Base-by-base conservation (phyloP, 1,140 invertebrate genomes). In the Adelges cooleyi region DNA sequence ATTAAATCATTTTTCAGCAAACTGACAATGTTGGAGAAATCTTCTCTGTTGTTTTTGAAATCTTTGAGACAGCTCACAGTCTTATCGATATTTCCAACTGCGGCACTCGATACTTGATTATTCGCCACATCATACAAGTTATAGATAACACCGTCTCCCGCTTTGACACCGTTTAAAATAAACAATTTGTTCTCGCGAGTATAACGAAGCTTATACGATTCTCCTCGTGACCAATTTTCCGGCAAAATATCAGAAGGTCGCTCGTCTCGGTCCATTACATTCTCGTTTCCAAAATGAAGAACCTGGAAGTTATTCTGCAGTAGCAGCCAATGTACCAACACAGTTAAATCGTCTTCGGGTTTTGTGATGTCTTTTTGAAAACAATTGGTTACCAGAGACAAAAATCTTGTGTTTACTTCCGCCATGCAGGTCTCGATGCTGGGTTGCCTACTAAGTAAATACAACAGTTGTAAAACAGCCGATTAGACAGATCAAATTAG, bases 321-420 rank as follows among this genome's bases (percentile, higher is more conserved):
- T 38, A 62, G 33, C 17, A 62, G 46, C 56, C 56, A 62, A 33
- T 62, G 56, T 2, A 33, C 56, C 22, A 62, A 20, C 33, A 62
- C 15, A 0, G 46, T 22, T 23, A 48, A 27, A 48, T 33, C 22
- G 17, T 62, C 56, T 8, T 62, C 56, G 0, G 23, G 10, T 5
- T 62, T 62, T 2, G 20, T 20, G 22, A 62, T 2, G 1, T 62
- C 56, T 33, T 62, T 48, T 48, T 46, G 42, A 33, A 48, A 62
- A 27, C 20, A 46, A 9, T 62, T 25, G 17, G 9, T 29, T 1
- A 25, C 25, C 3, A 62, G 15, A 2, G 15, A 15, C 56, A 40
- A 62, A 33, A 62, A 62, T 3, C 1, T 17, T 1, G 3, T 13
- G 4, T 20, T 22, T 23, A 29, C 20, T 33, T 62, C 42, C 1